These are phyloP conservation scores for Pandemis cinnamomeana DNA, from an alignment of 2,888 invertebrate genomes.

Conservation along the genomic window DNA sequence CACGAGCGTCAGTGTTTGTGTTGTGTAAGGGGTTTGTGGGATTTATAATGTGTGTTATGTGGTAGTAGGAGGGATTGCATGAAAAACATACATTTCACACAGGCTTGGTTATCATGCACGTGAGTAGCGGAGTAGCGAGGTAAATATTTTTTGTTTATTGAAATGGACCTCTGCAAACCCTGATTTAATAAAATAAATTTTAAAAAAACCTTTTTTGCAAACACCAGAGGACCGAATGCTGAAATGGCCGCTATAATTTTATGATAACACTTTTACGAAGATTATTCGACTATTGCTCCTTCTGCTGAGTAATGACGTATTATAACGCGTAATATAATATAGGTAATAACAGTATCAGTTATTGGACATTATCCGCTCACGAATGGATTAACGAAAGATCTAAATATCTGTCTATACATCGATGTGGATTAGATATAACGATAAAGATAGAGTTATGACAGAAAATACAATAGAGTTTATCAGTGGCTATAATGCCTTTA, in stretches of 20 bases:
- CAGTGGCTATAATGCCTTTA: not conserved
- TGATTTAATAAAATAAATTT: no score
- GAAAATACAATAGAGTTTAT: not conserved
- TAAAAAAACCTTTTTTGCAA: not conserved
- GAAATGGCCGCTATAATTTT: not conserved
- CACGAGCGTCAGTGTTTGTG: no score
- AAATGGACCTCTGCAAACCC: no score
- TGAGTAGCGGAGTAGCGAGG: no score
- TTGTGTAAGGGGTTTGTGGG: no score
- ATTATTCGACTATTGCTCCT: constrained; percentile 2
- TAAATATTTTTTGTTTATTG: no score
- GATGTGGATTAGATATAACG: not conserved
- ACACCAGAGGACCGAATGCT: not conserved
- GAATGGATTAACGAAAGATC: constrained; percentile 4
- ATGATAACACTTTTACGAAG: constrained; percentile 19
- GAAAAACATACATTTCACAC: no score
- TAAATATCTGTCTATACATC: no score
- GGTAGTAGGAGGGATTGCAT: no score
- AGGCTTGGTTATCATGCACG: no score
- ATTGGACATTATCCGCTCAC: constrained; percentile 15
- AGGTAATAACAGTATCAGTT: constrained; percentile 19
- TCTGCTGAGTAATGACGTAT: constrained; percentile 5
- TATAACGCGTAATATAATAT: constrained; percentile 26
- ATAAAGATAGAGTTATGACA: not conserved
- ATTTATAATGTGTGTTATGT: no score